phyloP scores from a whole-genome alignment of 2,113 vertebrate genomes.

The Hippocampus zosterae region DNA sequence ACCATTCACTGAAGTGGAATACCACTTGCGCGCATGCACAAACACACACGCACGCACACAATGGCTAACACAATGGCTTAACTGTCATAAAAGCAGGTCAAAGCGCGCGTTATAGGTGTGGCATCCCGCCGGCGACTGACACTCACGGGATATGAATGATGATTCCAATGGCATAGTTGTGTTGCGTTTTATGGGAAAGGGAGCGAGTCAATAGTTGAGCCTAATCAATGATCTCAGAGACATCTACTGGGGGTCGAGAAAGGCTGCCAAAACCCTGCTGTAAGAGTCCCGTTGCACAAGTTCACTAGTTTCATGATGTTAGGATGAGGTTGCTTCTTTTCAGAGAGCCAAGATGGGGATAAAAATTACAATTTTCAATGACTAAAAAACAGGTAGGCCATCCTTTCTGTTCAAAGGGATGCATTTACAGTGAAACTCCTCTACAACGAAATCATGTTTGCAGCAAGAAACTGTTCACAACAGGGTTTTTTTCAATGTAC shows the following conservation, averaged over 20 bases:
- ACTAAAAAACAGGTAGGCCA: too few relatives aligned
- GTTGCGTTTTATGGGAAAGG: slow-evolving; percentile 45
- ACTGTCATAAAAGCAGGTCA: slow-evolving; percentile 10
- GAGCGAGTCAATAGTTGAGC: slow-evolving; percentile 44
- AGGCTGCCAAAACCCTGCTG: neutral
- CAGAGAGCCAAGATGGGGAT: neutral
- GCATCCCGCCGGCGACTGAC: slow-evolving; percentile 14
- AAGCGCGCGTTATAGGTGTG: slow-evolving; percentile 21
- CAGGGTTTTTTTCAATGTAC: too few relatives aligned
- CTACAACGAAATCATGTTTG: too few relatives aligned
- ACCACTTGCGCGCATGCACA: neutral
- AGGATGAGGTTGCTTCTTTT: neutral
- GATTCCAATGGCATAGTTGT: slow-evolving; percentile 21
- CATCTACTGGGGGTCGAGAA: neutral
- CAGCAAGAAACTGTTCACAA: too few relatives aligned
- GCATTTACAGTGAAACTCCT: too few relatives aligned
- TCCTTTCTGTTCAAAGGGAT: neutral
- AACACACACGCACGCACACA: neutral
- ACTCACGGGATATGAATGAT: slow-evolving; percentile 57
- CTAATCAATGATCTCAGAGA: neutral
- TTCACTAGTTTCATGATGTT: neutral
- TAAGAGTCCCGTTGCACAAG: neutral
- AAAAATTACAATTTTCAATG: neutral
- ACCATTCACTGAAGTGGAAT: slow-evolving; percentile 33
- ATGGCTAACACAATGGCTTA: slow-evolving; percentile 6